Evolutionary conservation across 1,140 invertebrate species (phyloP).

Genomic region (Venustaconcha ellipsiformis): DNA sequence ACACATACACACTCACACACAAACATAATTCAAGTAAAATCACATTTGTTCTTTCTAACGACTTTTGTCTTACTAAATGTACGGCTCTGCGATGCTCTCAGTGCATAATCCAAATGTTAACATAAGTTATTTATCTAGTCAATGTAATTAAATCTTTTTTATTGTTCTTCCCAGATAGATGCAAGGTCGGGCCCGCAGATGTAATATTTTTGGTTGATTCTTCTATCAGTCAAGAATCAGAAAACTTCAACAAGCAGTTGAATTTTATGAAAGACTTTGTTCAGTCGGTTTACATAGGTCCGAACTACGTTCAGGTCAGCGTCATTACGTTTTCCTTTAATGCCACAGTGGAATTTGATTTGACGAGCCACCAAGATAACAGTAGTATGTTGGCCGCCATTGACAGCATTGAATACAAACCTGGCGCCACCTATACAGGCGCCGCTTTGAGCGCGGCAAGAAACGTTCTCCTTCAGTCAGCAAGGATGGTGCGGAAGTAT

Average conservation of each 20-base stretch:
- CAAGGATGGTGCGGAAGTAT: background rate
- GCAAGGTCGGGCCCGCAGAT: conserved; percentile 8
- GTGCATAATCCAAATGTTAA: too few species aligned
- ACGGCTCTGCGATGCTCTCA: too few species aligned
- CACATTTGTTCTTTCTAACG: too few species aligned
- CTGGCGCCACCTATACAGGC: conserved; percentile 13
- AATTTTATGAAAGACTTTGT: conserved; percentile 16
- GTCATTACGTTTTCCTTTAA: conserved; percentile 18
- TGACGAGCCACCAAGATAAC: conserved; percentile 17
- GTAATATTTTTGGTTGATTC: conserved; percentile 23
- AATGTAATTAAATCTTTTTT: too few species aligned
- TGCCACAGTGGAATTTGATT: conserved; percentile 15
- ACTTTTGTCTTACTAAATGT: too few species aligned
- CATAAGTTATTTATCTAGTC: too few species aligned
- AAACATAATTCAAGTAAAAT: too few species aligned
- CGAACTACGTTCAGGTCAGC: conserved; percentile 11
- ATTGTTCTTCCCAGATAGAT: background rate
- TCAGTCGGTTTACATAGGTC: conserved; percentile 9
- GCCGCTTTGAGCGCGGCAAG: conserved; percentile 5
- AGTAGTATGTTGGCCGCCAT: background rate
- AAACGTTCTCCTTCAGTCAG: background rate
- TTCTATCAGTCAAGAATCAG: conserved; percentile 12
- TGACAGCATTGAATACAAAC: conserved; percentile 16
- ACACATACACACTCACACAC: too few species aligned
- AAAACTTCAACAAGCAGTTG: conserved; percentile 13